These are phyloP conservation scores for Sebastes diaconus DNA, from an alignment of 2,797 vertebrate genomes.

Conservation along the genomic window DNA sequence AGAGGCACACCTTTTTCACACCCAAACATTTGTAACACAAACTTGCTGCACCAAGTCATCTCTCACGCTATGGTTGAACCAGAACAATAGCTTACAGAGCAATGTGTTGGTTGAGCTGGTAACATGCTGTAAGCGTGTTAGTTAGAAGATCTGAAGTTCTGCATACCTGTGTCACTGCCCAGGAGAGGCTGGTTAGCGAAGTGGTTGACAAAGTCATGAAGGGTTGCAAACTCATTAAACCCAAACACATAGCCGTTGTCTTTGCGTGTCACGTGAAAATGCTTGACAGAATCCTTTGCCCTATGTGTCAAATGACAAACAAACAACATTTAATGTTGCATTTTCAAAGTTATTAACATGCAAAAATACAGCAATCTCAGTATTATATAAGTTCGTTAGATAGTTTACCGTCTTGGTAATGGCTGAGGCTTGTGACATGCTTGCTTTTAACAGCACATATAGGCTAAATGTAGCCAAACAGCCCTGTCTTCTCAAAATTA, in stretches of 20 bases:
- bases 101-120: neutral
- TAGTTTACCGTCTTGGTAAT: neutral
- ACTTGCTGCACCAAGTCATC: neutral
- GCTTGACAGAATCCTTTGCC: constrained; percentile 96
- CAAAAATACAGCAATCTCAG: neutral
- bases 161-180: constrained; percentile 94
- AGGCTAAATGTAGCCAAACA: too few species aligned
- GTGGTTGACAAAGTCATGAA: constrained; percentile 91
- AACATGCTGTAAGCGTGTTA: neutral
- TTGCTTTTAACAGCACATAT: neutral
- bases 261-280: constrained; percentile 89
- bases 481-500: too few species aligned
- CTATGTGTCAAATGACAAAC: constrained; percentile 69
- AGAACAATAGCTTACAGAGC: neutral
- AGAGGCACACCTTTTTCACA: too few species aligned
- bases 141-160: neutral
- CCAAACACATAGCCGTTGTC: constrained; percentile 88
- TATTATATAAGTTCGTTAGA: neutral
- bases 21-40: too few species aligned
- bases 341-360: neutral
- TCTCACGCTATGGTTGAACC: neutral
- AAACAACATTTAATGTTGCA: neutral
- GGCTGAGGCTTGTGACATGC: neutral
- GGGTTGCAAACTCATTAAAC: constrained; percentile 89
- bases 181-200: constrained; percentile 96